Evolutionary conservation across 1,140 invertebrate species (phyloP), one percentile per base, ranked within the genome.

Genomic region (Sitophilus oryzae): DNA sequence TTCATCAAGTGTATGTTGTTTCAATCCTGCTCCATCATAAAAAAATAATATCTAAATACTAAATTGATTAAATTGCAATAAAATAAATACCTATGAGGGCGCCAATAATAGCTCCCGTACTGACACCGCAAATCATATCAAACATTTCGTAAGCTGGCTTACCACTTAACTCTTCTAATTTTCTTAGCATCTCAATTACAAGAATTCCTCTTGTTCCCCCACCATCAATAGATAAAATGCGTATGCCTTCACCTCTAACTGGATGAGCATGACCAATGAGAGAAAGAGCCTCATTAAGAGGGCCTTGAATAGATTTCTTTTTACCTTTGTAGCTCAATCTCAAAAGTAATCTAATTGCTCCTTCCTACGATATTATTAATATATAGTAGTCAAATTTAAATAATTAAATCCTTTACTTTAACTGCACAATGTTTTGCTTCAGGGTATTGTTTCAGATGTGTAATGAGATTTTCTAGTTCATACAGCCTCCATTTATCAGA

Each of bases 121-220:
- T 93, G 10, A 96, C 92, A 6, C 93, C 93, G 67, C 89, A 89
- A 60, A 96, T 86, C 56, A 88, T 88, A 74, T 96, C 93, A 74
- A 96, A 96, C 69, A 86, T 72, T 60, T 86, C 80, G 62, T 80
- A 70, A 16, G 85, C 77, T 56, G 70, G 74, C 60, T 81, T 79
- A 1, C 84, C 83, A 18, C 85, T 87, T 3, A 85, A 62, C 59
- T 80, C 71, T 73, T 94, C 89, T 10, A 93, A 70, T 60, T 85
- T 82, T 52, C 82, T 80, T 35, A 94, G 70, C 67, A 92, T 83
- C 73, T 91, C 84, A 40, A 93, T 80, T 0, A 89, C 86, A 14
- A 91, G 76, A 11, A 93, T 76, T 21, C 90, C 91, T 48, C 90
- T 82, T 45, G 89, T 87, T 44, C 93, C 93, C 23, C 93, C 93